phyloP scores from a whole-genome alignment of 2,888 invertebrate genomes.

The Girardia tigrina region DNA sequence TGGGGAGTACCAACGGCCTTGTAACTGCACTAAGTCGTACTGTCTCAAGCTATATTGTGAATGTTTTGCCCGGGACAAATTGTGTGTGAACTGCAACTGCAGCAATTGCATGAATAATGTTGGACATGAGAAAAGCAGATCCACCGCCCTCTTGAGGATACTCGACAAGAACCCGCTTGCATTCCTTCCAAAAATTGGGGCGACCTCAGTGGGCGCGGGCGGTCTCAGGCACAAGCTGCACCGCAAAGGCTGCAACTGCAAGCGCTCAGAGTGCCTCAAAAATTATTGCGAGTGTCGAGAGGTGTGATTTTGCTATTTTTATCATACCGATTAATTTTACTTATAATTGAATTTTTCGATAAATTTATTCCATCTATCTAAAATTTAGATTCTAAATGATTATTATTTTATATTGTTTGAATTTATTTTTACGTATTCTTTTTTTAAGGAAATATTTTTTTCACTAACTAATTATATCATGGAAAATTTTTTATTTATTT shows the following conservation, averaged over 20 bases:
- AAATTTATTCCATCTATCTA: too few relatives aligned
- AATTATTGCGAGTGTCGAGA: slow-evolving; percentile 17
- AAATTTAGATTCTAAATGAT: too few relatives aligned
- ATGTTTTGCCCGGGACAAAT: not conserved
- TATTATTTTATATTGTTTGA: too few relatives aligned
- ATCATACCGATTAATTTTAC: too few relatives aligned
- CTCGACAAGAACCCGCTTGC: slow-evolving; percentile 8
- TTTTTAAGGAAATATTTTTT: too few relatives aligned
- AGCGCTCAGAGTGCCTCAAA: slow-evolving; percentile 10
- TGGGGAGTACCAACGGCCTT: not conserved
- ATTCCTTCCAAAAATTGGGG: not conserved
- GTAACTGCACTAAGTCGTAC: not conserved
- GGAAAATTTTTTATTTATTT: too few relatives aligned
- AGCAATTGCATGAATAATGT: slow-evolving; percentile 15
- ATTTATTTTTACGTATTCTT: too few relatives aligned
- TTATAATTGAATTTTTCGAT: too few relatives aligned
- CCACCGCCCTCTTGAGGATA: not conserved
- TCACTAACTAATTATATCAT: too few relatives aligned
- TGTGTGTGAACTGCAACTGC: slow-evolving; percentile 4
- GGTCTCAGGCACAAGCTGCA: not conserved
- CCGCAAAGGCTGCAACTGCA: not conserved
- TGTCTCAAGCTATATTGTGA: slow-evolving; percentile 9
- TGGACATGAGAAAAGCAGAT: not conserved
- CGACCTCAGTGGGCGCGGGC: too few relatives aligned
- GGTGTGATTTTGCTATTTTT: too few relatives aligned